Conservation (phyloP, 2,113 vertebrate species). For the Gavialis gangeticus region DNA sequence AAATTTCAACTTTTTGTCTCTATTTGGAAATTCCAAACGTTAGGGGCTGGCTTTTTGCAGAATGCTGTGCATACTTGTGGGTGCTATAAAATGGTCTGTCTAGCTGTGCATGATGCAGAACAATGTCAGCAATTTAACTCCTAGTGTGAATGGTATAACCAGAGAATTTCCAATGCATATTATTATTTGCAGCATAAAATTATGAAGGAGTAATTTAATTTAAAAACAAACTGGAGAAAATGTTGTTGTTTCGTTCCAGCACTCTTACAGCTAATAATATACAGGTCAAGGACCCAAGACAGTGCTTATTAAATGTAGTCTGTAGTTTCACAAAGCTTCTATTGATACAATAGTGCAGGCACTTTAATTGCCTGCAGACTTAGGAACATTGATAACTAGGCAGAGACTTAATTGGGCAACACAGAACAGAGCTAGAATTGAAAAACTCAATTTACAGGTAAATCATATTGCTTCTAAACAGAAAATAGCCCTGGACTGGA, state of each 20-base stretch:
- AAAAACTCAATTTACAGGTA: not conserved
- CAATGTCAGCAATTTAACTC: not conserved
- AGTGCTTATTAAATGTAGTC: not conserved
- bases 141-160: not conserved
- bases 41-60: not conserved
- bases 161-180: not conserved
- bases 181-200: not conserved
- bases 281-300: slow-evolving; percentile 10
- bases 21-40: not conserved
- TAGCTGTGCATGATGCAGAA: not conserved
- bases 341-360: not conserved
- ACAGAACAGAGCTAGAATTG: not conserved
- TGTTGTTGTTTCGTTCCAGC: not conserved
- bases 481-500: not conserved
- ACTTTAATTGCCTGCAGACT: slow-evolving; percentile 17
- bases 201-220: not conserved
- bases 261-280: not conserved
- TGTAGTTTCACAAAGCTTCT: slow-evolving; percentile 14
- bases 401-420: not conserved
- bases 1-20: not conserved
- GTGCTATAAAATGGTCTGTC: not conserved
- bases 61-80: not conserved
- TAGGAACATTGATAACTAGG: not conserved
- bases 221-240: not conserved
- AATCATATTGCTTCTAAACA: not conserved